Conservation (phyloP, 2,113 vertebrate genomes). For the Sinocyclocheilus maitianheensis region DNA sequence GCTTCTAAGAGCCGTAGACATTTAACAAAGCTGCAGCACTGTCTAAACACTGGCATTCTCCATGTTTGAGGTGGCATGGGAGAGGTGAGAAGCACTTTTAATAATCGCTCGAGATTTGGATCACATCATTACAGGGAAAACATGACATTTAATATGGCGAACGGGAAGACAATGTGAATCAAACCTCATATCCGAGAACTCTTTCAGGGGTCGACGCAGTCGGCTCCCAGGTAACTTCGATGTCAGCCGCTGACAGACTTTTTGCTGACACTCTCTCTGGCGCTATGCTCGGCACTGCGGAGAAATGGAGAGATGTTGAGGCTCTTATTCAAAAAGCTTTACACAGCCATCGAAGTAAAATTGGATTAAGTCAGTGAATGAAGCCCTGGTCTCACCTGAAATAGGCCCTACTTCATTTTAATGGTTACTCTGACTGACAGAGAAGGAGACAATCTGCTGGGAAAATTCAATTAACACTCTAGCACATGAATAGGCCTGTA, state of each 20-base stretch:
- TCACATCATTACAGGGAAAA: neutral
- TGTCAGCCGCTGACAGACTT: constrained; percentile 86
- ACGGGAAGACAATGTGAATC: neutral
- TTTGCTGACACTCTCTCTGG: constrained; percentile 79
- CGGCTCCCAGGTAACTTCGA: constrained; percentile 86
- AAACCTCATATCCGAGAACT: constrained; percentile 93
- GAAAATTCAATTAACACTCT: constrained; percentile 78
- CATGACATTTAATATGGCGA: neutral
- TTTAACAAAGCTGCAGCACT: constrained; percentile 22
- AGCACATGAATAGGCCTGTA: constrained; percentile 70
- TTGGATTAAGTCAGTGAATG: constrained; percentile 51
- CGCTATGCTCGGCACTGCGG: constrained; percentile 83
- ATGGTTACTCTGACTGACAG: constrained; percentile 77
- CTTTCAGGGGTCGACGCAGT: constrained; percentile 82
- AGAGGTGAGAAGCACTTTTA: constrained; percentile 20
- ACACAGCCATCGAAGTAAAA: constrained; percentile 62
- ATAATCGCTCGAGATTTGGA: constrained; percentile 2
- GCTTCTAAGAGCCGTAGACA: constrained; percentile 25
- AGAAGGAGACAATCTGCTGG: constrained; percentile 74
- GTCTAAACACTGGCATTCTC: constrained; percentile 1
- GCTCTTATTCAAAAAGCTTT: constrained; percentile 59
- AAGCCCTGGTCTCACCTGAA: constrained; percentile 55
- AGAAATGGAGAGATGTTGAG: constrained; percentile 54
- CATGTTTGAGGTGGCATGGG: neutral
- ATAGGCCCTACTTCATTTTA: constrained; percentile 70